These are phyloP conservation scores for Prolemur simus DNA, from an alignment of 2,113 vertebrate genomes.

Conservation along the genomic window DNA sequence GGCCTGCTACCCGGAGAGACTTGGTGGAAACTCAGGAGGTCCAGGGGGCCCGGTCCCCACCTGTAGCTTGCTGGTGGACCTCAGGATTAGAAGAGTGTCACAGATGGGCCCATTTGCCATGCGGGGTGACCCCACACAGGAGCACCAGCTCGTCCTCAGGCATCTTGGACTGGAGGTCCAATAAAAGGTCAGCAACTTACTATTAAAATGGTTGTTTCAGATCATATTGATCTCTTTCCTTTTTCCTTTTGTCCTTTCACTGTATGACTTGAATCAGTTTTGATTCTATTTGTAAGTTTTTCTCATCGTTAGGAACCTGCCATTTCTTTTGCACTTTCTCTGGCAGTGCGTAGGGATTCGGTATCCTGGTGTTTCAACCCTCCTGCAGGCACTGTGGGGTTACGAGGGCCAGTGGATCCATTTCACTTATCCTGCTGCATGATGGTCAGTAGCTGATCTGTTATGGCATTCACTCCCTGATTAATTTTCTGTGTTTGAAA, in stretches of 20 bases:
- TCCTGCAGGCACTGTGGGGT: conserved; percentile 80
- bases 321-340: conserved; percentile 79
- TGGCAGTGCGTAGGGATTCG: conserved; percentile 77
- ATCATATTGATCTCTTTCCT: conserved; percentile 92
- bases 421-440: conserved; percentile 87
- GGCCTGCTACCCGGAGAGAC: neutral
- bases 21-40: neutral
- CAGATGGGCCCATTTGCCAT: neutral
- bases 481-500: conserved; percentile 88
- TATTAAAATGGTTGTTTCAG: conserved; percentile 81
- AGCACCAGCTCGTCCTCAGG: conserved; percentile 64
- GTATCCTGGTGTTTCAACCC: conserved; percentile 77
- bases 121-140: neutral
- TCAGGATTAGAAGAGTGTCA: neutral
- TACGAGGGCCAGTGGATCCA: conserved; percentile 75
- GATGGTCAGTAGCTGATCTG: conserved; percentile 86
- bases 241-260: conserved; percentile 77
- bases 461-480: conserved; percentile 84
- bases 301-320: conserved; percentile 83
- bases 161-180: conserved; percentile 64
- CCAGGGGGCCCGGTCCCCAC: neutral
- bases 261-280: conserved; percentile 88
- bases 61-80: neutral
- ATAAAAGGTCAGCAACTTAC: conserved; percentile 80
- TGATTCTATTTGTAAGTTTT: conserved; percentile 85